Evolutionary conservation across 2,113 vertebrate genomes (phyloP).

Genomic region (Capreolus pygargus): DNA sequence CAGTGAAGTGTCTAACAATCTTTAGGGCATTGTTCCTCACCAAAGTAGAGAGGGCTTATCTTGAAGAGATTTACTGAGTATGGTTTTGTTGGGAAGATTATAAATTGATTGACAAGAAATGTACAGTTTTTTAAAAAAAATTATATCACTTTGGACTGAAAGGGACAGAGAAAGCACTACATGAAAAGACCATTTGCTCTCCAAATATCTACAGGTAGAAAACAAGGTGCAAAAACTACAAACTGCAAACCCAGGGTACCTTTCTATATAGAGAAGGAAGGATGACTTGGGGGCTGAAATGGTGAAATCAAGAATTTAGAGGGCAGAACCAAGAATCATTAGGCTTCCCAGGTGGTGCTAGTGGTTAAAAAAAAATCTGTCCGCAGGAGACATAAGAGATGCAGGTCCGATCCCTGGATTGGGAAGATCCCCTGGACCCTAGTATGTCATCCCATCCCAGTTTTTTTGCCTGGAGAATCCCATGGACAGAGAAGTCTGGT

Average conservation of each 20-base stretch:
- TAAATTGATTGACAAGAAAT: constrained; percentile 1
- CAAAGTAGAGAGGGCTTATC: neutral
- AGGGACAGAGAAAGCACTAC: neutral
- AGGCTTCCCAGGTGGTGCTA: neutral
- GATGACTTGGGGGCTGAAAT: neutral
- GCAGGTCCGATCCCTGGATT: neutral
- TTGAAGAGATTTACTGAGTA: neutral
- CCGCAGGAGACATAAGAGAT: neutral
- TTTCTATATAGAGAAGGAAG: neutral
- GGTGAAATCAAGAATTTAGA: neutral
- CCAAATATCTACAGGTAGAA: neutral
- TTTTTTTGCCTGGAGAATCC: neutral
- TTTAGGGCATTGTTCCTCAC: neutral
- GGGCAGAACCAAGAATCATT: neutral
- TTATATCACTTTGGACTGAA: neutral
- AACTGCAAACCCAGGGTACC: neutral
- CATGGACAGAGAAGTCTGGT: neutral
- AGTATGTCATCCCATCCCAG: neutral
- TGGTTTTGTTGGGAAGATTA: neutral
- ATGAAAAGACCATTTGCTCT: neutral
- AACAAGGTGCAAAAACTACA: neutral
- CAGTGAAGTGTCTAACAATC: neutral
- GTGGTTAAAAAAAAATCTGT: neutral
- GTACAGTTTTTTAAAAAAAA: neutral
- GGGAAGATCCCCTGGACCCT: neutral